phyloP scores from a whole-genome alignment of 2,888 invertebrate genomes.

The Drosophila koepferae region DNA sequence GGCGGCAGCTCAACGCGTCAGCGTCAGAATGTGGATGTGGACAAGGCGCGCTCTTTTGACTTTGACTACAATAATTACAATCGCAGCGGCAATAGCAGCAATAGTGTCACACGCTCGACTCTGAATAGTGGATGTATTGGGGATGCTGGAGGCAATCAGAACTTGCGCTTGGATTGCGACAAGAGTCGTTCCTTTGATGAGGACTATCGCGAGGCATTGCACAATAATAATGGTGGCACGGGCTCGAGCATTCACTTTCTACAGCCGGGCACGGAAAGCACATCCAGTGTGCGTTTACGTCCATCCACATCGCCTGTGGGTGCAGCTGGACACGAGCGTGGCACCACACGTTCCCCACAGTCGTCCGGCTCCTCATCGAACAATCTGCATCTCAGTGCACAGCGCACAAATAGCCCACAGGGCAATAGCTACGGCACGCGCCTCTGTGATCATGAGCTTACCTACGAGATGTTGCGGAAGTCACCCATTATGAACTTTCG shows the following conservation, averaged over 20 bases:
- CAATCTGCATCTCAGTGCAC: conserved; percentile 71
- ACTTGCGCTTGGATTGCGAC: conserved; percentile 83
- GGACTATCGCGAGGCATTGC: conserved; percentile 81
- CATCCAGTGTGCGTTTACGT: conserved; percentile 60
- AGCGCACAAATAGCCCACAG: conserved; percentile 83
- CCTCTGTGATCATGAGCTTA: conserved; percentile 84
- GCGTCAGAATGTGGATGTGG: conserved; percentile 76
- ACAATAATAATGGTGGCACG: conserved; percentile 69
- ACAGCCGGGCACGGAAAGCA: conserved; percentile 55
- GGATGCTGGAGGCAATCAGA: conserved; percentile 76
- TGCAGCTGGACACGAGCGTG: conserved; percentile 47
- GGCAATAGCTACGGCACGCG: conserved; percentile 84
- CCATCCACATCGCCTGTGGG: conserved; percentile 77
- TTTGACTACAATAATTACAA: conserved; percentile 83
- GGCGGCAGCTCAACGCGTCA: conserved; percentile 37
- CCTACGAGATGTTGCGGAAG: conserved; percentile 84
- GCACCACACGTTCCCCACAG: conserved; percentile 80
- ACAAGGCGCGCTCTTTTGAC: conserved; percentile 85
- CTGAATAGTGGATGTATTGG: conserved; percentile 51
- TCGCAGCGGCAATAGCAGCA: conserved; percentile 31
- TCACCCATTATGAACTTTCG: conserved; percentile 84
- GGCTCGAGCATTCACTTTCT: conserved; percentile 65
- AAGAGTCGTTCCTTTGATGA: conserved; percentile 85
- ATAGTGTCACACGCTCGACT: conserved; percentile 20
- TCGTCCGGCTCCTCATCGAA: conserved; percentile 82